Evolutionary conservation across 2,113 vertebrate species (phyloP).

Genomic region (Rhipidura dahli): DNA sequence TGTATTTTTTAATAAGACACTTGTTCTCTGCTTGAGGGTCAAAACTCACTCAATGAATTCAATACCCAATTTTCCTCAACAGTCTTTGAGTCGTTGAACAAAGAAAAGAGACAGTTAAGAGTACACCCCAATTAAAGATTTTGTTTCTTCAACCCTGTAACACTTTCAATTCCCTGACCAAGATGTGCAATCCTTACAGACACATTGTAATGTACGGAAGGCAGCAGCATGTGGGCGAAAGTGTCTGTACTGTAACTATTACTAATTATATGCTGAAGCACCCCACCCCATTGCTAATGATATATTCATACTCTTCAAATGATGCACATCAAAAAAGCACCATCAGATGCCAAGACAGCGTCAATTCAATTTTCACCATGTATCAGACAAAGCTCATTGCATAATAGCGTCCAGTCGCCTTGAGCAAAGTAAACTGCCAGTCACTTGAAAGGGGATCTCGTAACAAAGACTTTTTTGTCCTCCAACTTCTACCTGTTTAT

Average conservation of each 20-base stretch:
- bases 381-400: background rate
- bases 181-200: background rate
- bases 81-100: background rate
- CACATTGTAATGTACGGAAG: background rate
- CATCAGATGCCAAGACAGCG: background rate
- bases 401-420: background rate
- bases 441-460: background rate
- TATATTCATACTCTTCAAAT: background rate
- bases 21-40: background rate
- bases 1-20: background rate
- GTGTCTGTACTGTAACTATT: background rate
- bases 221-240: background rate
- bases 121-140: background rate
- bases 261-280: background rate
- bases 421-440: background rate
- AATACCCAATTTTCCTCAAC: background rate
- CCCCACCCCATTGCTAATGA: background rate
- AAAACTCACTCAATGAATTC: background rate
- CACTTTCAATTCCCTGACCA: background rate
- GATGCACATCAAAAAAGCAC: background rate
- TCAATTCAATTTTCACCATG: background rate
- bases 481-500: background rate
- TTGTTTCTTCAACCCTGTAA: background rate
- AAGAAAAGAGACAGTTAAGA: background rate
- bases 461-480: background rate